A percentile compares a stretch with the other conserved stretches of the same genome.
Evolutionary conservation across 2,113 vertebrate genomes (phyloP).

Genomic region (Callithrix jacchus): DNA sequence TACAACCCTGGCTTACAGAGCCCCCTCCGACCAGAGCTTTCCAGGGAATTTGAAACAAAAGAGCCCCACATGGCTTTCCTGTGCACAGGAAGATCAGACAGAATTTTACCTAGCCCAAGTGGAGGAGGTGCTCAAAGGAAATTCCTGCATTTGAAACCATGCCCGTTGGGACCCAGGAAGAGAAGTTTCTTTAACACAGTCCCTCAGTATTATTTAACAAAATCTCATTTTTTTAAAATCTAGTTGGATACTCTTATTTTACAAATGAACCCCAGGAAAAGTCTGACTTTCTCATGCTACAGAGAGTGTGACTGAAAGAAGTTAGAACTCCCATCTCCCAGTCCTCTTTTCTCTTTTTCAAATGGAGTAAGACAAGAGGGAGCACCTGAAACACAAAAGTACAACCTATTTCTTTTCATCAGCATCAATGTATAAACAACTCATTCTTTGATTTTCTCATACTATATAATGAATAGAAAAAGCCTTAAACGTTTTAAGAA

Average conservation of each 20-base stretch:
- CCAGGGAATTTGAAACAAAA: no score
- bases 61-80: no score
- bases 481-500: neutral
- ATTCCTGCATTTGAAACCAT: no score
- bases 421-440: neutral
- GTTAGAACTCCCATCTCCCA: neutral
- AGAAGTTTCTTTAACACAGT: no score
- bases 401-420: neutral
- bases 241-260: neutral
- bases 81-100: no score
- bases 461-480: constrained; percentile 10
- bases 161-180: no score
- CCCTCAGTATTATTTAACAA: neutral
- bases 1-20: no score
- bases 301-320: neutral
- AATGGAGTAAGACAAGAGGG: neutral
- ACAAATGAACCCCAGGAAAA: neutral
- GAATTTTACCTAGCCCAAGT: no score
- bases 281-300: neutral
- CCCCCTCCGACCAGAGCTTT: no score
- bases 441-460: neutral
- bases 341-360: neutral
- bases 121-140: no score
- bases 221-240: neutral
- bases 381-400: neutral